Conservation (phyloP, 2,797 vertebrate species). For the Steatocranus sp. region DNA sequence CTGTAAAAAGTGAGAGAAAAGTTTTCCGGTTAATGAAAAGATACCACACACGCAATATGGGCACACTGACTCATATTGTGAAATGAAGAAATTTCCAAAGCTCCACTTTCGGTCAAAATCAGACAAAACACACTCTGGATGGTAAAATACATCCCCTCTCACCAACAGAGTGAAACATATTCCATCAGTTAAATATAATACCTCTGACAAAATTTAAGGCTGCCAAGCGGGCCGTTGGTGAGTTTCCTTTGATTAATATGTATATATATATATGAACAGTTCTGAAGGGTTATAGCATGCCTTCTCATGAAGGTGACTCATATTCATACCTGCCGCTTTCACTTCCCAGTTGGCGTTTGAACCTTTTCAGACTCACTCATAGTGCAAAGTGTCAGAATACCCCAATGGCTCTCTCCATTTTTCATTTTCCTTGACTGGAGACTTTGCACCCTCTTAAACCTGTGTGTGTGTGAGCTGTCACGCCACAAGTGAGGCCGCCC, state of each 20-base stretch:
- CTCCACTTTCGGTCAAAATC: not conserved
- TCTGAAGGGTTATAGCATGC: not conserved
- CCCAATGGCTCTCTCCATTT: slow-evolving; percentile 34
- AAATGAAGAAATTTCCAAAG: not conserved
- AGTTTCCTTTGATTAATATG: not conserved
- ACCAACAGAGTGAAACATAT: not conserved
- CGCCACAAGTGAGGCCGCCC: slow-evolving; percentile 9
- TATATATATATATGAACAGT: slow-evolving; percentile 2
- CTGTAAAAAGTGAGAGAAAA: not conserved
- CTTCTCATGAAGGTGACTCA: slow-evolving; percentile 38
- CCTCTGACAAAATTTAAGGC: not conserved
- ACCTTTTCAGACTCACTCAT: slow-evolving; percentile 44
- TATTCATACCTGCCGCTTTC: slow-evolving; percentile 51
- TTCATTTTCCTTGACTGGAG: slow-evolving; percentile 51
- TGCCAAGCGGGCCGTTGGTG: not conserved
- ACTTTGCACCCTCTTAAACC: slow-evolving; percentile 46
- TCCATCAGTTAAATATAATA: not conserved
- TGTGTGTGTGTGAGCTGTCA: slow-evolving; percentile 50
- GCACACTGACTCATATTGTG: not conserved
- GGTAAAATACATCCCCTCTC: not conserved
- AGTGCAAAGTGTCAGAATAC: slow-evolving; percentile 50
- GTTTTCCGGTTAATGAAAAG: not conserved
- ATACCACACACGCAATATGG: not conserved
- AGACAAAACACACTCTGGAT: not conserved
- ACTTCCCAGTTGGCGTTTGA: slow-evolving; percentile 55